These are phyloP conservation scores for Mola mola DNA, from an alignment of 2,113 vertebrate species.

Conservation along the genomic window DNA sequence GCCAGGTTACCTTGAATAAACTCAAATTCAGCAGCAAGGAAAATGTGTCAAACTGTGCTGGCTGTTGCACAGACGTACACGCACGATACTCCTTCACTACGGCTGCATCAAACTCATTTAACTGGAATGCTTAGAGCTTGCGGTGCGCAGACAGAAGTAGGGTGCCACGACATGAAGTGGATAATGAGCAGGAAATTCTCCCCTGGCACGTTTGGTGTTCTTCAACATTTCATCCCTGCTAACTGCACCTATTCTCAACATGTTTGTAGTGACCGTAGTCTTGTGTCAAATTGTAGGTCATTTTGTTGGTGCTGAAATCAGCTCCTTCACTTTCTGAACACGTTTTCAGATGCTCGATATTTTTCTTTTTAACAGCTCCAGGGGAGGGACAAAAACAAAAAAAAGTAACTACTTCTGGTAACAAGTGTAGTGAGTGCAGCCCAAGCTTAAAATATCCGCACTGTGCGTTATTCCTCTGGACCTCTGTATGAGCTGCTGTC, in stretches of 20 bases:
- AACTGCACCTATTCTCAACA: constrained; percentile 40
- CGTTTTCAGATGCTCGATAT: background rate
- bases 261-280: constrained; percentile 32
- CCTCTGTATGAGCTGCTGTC: no score
- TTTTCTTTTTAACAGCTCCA: background rate
- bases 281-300: constrained; percentile 32
- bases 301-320: no score
- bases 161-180: constrained; percentile 66
- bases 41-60: constrained; percentile 37
- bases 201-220: constrained; percentile 59
- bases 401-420: background rate
- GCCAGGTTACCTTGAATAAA: constrained; percentile 49
- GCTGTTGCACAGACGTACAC: constrained; percentile 22
- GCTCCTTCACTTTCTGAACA: no score
- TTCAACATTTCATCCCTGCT: constrained; percentile 53
- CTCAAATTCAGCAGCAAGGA: constrained; percentile 27
- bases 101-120: constrained; percentile 47
- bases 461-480: background rate
- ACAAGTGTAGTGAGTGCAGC: background rate
- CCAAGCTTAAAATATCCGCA: no score
- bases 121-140: constrained; percentile 39
- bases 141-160: constrained; percentile 33
- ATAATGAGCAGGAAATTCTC: constrained; percentile 71
- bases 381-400: background rate
- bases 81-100: constrained; percentile 25